Conservation (phyloP, 2,797 vertebrate genomes). For the Champsocephalus esox region DNA sequence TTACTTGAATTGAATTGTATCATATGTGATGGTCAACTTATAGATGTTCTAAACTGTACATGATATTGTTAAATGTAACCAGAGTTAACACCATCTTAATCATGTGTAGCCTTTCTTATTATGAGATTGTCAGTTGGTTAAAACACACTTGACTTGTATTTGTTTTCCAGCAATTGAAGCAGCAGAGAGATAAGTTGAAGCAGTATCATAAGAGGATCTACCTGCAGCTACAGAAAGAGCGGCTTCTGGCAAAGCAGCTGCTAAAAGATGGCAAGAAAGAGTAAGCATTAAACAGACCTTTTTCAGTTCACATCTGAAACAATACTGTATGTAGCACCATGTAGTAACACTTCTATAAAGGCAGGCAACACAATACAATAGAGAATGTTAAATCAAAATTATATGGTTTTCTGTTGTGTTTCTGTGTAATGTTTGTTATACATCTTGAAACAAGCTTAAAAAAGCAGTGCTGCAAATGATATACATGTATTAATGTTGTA, state of each 20-base stretch:
- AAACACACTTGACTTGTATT: background rate
- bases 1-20: background rate
- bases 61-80: background rate
- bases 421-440: too few species aligned
- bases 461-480: background rate
- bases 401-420: too few species aligned
- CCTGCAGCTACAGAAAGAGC: constrained; percentile 88
- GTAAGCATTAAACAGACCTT: constrained; percentile 78
- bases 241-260: constrained; percentile 88
- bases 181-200: constrained; percentile 93
- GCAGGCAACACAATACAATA: background rate
- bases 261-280: constrained; percentile 90
- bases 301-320: background rate
- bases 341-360: background rate
- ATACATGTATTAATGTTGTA: background rate
- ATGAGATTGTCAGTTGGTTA: too few species aligned
- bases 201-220: constrained; percentile 91
- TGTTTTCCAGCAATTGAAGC: constrained; percentile 90
- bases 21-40: background rate
- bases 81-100: background rate
- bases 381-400: background rate
- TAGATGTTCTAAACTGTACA: background rate
- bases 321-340: too few species aligned
- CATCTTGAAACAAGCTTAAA: background rate
- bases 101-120: background rate